Conservation (phyloP, 2,797 vertebrate genomes). For the Sebastolobus altivelis region DNA sequence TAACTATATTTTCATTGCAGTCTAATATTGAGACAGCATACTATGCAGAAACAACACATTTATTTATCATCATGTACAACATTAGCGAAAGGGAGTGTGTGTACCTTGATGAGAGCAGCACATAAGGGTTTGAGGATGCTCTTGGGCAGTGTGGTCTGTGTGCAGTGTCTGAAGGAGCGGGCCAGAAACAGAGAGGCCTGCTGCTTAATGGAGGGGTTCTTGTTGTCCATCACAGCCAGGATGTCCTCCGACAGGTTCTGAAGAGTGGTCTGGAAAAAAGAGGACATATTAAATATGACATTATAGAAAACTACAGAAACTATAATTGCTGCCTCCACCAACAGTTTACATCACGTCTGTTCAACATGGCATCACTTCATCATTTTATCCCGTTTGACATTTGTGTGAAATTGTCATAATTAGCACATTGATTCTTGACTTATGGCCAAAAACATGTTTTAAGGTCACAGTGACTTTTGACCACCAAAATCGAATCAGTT, state of each 20-base stretch:
- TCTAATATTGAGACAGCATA: background rate
- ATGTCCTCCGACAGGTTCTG: constrained; percentile 97
- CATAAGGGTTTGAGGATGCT: constrained; percentile 94
- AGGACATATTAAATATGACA: background rate
- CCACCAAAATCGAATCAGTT: background rate
- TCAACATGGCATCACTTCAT: background rate
- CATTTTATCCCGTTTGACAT: background rate
- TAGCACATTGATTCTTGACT: background rate
- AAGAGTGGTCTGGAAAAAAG: constrained; percentile 89
- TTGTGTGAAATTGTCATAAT: background rate
- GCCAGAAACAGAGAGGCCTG: constrained; percentile 97
- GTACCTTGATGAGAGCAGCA: constrained; percentile 96
- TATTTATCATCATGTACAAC: background rate
- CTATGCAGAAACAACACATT: background rate
- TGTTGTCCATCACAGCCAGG: constrained; percentile 97
- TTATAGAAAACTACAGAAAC: background rate
- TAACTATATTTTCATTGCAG: background rate
- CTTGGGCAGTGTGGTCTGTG: constrained; percentile 92
- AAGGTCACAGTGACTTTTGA: background rate
- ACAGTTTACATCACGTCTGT: background rate
- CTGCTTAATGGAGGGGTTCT: constrained; percentile 98
- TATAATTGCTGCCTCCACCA: too few relatives aligned
- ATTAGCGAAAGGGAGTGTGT: background rate
- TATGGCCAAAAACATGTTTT: too few relatives aligned
- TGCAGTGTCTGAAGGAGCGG: constrained; percentile 95